Conservation (phyloP, 2,797 vertebrate species). For the Poecilia wingei region DNA sequence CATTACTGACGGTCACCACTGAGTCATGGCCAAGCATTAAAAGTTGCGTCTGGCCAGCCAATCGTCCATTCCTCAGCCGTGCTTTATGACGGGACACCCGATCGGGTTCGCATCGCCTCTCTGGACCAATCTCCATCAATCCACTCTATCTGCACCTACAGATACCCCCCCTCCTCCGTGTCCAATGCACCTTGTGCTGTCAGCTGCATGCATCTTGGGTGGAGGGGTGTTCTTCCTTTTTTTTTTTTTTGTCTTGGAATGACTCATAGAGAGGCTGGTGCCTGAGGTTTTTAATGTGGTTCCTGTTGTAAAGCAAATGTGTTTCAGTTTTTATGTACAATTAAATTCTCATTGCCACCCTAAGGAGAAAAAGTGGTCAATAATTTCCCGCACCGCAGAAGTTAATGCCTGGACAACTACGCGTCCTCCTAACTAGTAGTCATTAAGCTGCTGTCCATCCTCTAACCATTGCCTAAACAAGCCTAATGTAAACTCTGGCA, state of each 20-base stretch:
- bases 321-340: conserved; percentile 51
- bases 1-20: conserved; percentile 93
- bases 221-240: conserved; percentile 36
- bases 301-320: conserved; percentile 56
- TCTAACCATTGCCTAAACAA: conserved; percentile 72
- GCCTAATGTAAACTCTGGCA: conserved; percentile 73
- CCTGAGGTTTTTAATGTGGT: conserved; percentile 46
- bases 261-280: conserved; percentile 41
- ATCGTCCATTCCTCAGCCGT: conserved; percentile 58
- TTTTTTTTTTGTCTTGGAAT: conserved; percentile 17
- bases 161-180: conserved; percentile 19
- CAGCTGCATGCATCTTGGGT: conserved; percentile 24
- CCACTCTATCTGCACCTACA: conserved; percentile 71
- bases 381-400: conserved; percentile 37
- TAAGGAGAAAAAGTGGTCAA: conserved; percentile 32
- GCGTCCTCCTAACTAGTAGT: conserved; percentile 9
- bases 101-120: conserved; percentile 84
- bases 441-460: conserved; percentile 38
- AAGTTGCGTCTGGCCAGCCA: conserved; percentile 88
- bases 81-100: conserved; percentile 79
- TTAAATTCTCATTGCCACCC: conserved; percentile 36
- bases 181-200: conserved; percentile 37
- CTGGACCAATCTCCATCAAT: conserved; percentile 90
- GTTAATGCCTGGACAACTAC: conserved; percentile 9
- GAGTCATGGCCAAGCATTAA: conserved; percentile 88